These are phyloP conservation scores for Drosophila neocordata DNA, from an alignment of 1,140 invertebrate species.

Conservation along the genomic window DNA sequence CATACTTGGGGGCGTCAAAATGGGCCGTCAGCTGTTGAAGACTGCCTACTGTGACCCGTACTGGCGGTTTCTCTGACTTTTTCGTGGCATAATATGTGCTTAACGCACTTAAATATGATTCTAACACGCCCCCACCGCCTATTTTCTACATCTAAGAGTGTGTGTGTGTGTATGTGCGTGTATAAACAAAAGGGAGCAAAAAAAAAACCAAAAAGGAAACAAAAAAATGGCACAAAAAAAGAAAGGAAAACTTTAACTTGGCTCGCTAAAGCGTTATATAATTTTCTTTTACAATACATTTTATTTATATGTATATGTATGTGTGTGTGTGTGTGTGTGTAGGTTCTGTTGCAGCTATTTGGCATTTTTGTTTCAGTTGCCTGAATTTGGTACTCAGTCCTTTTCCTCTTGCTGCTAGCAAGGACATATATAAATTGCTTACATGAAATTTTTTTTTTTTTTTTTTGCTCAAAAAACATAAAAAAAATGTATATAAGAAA, in stretches of 20 bases:
- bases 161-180: too few species aligned
- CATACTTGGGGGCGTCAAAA: slow-evolving; percentile 2
- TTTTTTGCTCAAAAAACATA: neutral
- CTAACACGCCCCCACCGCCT: slow-evolving; percentile 15
- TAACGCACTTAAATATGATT: slow-evolving; percentile 37
- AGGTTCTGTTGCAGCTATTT: slow-evolving; percentile 52
- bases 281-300: slow-evolving; percentile 41
- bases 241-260: slow-evolving; percentile 10
- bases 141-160: neutral
- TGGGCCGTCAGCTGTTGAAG: slow-evolving; percentile 14
- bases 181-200: slow-evolving; percentile 37
- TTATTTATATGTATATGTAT: slow-evolving; percentile 44
- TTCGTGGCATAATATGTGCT: slow-evolving; percentile 45
- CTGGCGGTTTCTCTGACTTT: slow-evolving; percentile 39
- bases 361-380: slow-evolving; percentile 55
- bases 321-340: too few species aligned
- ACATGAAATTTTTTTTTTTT: slow-evolving; percentile 43
- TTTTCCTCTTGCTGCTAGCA: slow-evolving; percentile 13
- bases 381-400: slow-evolving; percentile 6
- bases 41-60: slow-evolving; percentile 20
- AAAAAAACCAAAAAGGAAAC: slow-evolving; percentile 23
- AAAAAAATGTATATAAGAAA: neutral
- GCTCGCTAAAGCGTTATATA: slow-evolving; percentile 42
- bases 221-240: slow-evolving; percentile 11
- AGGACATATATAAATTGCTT: slow-evolving; percentile 71